Evolutionary conservation across 1,140 invertebrate species (phyloP).

Genomic region (Sminthurides bifidus): DNA sequence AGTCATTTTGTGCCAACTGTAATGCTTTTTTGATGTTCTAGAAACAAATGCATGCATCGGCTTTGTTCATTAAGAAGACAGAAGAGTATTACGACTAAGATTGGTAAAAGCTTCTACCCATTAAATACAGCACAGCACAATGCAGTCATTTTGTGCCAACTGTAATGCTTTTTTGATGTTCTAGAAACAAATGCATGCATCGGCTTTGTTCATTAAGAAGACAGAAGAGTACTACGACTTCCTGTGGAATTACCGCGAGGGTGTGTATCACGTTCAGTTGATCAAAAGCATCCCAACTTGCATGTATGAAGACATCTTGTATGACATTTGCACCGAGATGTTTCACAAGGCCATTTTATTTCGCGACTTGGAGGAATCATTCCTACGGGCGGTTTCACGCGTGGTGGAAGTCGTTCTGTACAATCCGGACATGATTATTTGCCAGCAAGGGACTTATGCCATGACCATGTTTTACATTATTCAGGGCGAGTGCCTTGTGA

Average conservation of each 20-base stretch:
- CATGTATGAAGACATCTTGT: constrained; percentile 23
- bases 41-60: neutral
- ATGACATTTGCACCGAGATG: constrained; percentile 29
- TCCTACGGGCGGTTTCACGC: constrained; percentile 18
- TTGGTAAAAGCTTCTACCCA: too few relatives aligned
- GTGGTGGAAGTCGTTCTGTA: constrained; percentile 21
- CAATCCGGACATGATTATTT: constrained; percentile 29
- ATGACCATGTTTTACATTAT: constrained; percentile 28
- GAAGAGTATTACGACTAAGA: too few relatives aligned
- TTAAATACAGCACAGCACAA: too few relatives aligned
- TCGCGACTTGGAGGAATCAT: constrained; percentile 23
- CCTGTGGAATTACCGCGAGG: constrained; percentile 28
- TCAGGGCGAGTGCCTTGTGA: constrained; percentile 24
- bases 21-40: neutral
- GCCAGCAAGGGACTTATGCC: constrained; percentile 15
- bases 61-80: neutral
- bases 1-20: neutral
- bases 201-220: constrained; percentile 8
- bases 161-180: neutral
- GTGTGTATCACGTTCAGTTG: constrained; percentile 18
- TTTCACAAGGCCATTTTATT: constrained; percentile 28
- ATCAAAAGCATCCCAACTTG: constrained; percentile 13
- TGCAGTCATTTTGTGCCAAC: too few relatives aligned
- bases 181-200: neutral
- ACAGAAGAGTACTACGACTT: constrained; percentile 25